A percentile compares a stretch with the other conserved stretches of the same genome.
These are phyloP conservation scores for Wasmannia auropunctata DNA, from an alignment of 1,140 invertebrate genomes.

Conservation along the genomic window DNA sequence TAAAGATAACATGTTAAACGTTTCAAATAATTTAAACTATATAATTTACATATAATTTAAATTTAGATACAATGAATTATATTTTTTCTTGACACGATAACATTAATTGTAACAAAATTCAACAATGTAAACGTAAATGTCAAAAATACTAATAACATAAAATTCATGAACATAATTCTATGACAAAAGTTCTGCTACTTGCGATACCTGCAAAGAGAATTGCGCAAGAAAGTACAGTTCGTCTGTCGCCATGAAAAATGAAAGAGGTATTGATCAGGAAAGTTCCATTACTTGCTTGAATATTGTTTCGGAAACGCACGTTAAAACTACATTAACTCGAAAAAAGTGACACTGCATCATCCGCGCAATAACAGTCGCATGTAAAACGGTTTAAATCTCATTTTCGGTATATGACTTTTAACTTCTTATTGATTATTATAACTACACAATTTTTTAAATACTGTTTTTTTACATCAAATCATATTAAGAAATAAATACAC, in stretches of 20 bases:
- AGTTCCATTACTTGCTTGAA: slow-evolving; percentile 57
- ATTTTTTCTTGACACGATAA: background rate
- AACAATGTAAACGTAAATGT: background rate
- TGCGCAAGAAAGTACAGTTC: background rate
- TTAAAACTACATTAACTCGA: slow-evolving; percentile 70
- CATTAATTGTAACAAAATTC: background rate
- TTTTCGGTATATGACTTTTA: slow-evolving; percentile 14
- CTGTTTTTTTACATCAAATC: background rate
- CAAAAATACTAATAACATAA: background rate
- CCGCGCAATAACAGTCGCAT: slow-evolving; percentile 50
- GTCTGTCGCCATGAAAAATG: slow-evolving; percentile 3
- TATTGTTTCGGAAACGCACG: slow-evolving; percentile 59
- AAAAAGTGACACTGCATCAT: slow-evolving; percentile 39
- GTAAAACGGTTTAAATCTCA: slow-evolving; percentile 43
- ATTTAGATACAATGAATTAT: background rate
- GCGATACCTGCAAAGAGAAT: background rate
- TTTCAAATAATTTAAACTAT: background rate
- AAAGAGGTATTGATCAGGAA: slow-evolving; percentile 53
- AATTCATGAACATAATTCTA: background rate
- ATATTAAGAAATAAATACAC: background rate
- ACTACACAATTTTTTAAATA: slow-evolving; percentile 58
- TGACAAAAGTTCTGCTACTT: slow-evolving; percentile 4
- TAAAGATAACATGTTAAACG: background rate
- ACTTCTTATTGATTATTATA: background rate
- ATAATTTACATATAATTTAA: background rate